Conservation (phyloP, 2,888 invertebrate species). For the Melipona bicolor region DNA sequence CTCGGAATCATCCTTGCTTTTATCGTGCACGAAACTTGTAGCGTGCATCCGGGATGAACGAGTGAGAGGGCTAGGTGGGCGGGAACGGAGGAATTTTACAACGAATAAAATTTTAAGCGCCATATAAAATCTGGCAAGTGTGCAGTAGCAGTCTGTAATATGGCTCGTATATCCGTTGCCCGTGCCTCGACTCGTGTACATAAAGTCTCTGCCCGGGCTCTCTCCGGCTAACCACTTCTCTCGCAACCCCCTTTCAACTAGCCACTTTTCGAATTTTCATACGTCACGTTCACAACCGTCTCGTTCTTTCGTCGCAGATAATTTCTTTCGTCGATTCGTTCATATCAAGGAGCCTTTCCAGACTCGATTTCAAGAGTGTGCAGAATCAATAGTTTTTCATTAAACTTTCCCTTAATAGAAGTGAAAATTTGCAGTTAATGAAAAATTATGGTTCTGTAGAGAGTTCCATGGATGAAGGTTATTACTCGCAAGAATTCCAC, state of each 20-base stretch:
- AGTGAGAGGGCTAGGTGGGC: conserved; percentile 36
- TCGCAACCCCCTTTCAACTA: conserved; percentile 10
- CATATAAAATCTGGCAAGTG: conserved; percentile 79
- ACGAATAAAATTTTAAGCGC: conserved; percentile 80
- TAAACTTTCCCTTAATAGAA: neutral
- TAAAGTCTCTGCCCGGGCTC: conserved; percentile 66
- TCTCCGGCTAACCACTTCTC: neutral
- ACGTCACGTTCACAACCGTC: neutral
- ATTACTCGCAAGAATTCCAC: no score
- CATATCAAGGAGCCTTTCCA: no score
- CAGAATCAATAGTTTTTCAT: neutral
- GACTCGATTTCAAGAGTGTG: no score
- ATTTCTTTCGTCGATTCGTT: neutral
- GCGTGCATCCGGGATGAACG: conserved; percentile 33
- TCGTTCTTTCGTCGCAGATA: neutral
- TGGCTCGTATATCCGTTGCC: conserved; percentile 73
- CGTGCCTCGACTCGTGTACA: conserved; percentile 68
- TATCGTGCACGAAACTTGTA: conserved; percentile 53
- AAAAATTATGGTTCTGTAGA: neutral
- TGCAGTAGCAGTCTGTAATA: conserved; percentile 78
- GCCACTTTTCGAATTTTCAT: conserved; percentile 35
- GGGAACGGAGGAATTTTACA: conserved; percentile 75
- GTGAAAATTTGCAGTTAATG: neutral
- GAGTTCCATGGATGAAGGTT: no score
- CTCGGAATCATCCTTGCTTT: conserved; percentile 25